Percentiles rank a stretch among this genome's conserved stretches.
These are phyloP conservation scores for Herpailurus yagouaroundi DNA, from an alignment of 2,113 vertebrate species.

Conservation along the genomic window DNA sequence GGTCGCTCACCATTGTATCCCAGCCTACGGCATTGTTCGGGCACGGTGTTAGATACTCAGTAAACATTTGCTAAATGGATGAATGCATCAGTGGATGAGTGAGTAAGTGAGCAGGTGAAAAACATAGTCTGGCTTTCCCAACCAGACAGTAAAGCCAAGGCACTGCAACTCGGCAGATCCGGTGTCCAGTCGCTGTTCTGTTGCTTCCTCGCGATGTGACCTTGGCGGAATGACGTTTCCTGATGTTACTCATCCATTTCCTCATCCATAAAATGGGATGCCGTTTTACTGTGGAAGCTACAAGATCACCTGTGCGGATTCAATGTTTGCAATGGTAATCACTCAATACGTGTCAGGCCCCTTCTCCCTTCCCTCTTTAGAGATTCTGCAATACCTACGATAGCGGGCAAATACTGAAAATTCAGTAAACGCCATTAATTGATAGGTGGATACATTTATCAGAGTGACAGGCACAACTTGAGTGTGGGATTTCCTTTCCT, in stretches of 20 bases:
- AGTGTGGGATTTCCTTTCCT: neutral
- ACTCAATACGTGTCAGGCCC: neutral
- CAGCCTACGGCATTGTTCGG: neutral
- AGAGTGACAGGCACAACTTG: neutral
- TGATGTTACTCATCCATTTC: neutral
- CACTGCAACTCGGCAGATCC: neutral
- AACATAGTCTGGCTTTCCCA: neutral
- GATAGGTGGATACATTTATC: neutral
- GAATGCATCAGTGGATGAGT: neutral
- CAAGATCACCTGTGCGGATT: neutral
- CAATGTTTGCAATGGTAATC: neutral
- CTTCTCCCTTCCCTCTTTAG: neutral
- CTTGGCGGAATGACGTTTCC: neutral
- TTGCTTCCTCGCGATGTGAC: neutral
- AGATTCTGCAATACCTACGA: neutral
- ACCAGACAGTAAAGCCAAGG: neutral
- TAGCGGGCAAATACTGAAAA: fast-evolving
- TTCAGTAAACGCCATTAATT: neutral
- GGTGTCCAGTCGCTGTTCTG: neutral
- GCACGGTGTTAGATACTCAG: neutral
- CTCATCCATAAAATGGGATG: neutral
- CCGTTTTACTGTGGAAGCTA: neutral
- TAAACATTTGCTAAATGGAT: neutral
- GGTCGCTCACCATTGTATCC: neutral
- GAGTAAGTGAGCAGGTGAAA: neutral